Evolutionary conservation across 2,797 vertebrate genomes (phyloP), one percentile per base, ranked within the genome.

Genomic region (Avahi laniger): DNA sequence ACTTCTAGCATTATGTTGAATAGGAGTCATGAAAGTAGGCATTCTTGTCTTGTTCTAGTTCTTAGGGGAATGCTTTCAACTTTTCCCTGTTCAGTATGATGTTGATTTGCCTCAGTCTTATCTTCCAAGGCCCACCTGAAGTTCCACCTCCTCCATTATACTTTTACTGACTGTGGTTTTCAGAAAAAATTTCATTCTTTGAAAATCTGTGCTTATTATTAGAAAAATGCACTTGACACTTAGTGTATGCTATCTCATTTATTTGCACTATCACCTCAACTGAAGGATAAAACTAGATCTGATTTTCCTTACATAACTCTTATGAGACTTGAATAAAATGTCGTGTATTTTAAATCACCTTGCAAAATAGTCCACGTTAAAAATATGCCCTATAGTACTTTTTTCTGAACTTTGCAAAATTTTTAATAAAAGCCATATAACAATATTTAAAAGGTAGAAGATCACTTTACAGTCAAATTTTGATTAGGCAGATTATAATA

Each of bases 291-390:
- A 95, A 63, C n/a, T 30, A 59, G 57, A 81, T 76, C 67, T 72
- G 50, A 13, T 18, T 91, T 89, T 89, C 14, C 20, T 81, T 81
- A 67, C 8, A 85, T 46, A 82, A 33, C 8, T 63, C n/a, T 26
- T 85, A 41, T 1, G 33, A 94, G 18, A 93, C 91, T 24, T 2
- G 5, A 80, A 65, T 89, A 50, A 28, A 22, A 73, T 20, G 26
- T 63, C 2, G 20, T 12, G 6, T 63, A 50, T 50, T 89, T 86
- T 76, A 90, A 86, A 72, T 46, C 6, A 82, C 11, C 17, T 86
- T 67, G 28, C 70, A 79, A 95, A 92, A 89, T 12, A 86, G 14
- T 65, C 5, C 75, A 94, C 24, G 52, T 92, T 69, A 79, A 94
- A 92, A 90, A 18, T 41, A 73, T 57, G 18, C 28, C 41, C 41